Percentiles rank a stretch among this genome's conserved stretches.
Evolutionary conservation across 2,113 vertebrate species (phyloP).

Genomic region (Pardalotus punctatus): DNA sequence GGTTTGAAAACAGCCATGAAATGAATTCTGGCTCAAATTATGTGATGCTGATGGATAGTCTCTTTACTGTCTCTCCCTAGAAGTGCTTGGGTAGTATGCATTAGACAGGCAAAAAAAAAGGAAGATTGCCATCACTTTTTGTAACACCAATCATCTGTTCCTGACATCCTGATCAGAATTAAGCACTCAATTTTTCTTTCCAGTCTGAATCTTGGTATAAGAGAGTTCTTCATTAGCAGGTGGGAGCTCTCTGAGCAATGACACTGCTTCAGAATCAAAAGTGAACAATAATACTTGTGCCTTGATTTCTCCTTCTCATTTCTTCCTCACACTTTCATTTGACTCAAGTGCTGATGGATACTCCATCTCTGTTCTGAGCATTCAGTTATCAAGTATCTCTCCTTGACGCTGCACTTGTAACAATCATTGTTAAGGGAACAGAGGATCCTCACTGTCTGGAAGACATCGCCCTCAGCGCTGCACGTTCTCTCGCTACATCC

Average conservation of each 20-base stretch:
- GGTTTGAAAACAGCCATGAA: not conserved
- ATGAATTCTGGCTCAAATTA: not conserved
- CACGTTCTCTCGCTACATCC: not conserved
- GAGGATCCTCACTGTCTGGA: not conserved
- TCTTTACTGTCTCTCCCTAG: not conserved
- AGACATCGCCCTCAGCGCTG: fast-evolving
- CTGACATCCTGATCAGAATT: not conserved
- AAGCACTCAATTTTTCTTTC: not conserved
- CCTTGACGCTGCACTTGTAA: not conserved
- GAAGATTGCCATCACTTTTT: not conserved
- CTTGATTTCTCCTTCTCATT: conserved; percentile 12
- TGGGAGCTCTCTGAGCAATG: conserved; percentile 7
- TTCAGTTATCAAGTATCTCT: not conserved
- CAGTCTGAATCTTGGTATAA: not conserved
- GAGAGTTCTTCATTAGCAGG: not conserved
- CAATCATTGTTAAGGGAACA: not conserved
- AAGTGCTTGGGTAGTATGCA: not conserved
- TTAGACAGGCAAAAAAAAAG: not conserved
- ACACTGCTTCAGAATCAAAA: not conserved
- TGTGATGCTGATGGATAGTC: not conserved
- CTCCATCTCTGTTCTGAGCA: not conserved
- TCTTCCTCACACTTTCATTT: not conserved
- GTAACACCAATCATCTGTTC: not conserved
- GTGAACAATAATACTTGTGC: not conserved
- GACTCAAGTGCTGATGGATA: not conserved